Evolutionary conservation across 2,797 vertebrate species (phyloP).

Genomic region (Silurus lanzhouensis): DNA sequence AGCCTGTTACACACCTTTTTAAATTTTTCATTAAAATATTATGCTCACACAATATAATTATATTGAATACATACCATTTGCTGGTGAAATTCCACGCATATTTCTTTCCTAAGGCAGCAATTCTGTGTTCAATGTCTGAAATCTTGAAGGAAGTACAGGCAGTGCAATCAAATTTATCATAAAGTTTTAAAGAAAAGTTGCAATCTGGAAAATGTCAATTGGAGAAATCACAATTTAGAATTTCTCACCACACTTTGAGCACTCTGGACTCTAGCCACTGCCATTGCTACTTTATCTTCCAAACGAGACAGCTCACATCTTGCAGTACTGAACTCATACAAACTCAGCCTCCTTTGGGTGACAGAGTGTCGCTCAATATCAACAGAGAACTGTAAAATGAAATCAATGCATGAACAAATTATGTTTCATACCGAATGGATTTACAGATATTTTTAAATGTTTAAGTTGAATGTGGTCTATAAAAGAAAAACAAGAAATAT

Average conservation of each 20-base stretch:
- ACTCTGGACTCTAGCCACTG: conserved; percentile 78
- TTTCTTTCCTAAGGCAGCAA: conserved; percentile 85
- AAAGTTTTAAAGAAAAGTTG: not conserved
- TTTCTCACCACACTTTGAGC: conserved; percentile 76
- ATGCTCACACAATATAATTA: not conserved
- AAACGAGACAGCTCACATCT: conserved; percentile 80
- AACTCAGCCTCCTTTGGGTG: conserved; percentile 61
- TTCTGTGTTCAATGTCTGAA: conserved; percentile 84
- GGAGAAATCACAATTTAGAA: conserved; percentile 5
- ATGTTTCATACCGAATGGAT: not conserved
- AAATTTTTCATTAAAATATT: not conserved
- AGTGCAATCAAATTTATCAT: conserved; percentile 51
- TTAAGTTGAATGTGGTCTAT: not conserved
- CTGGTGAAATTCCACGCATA: conserved; percentile 65
- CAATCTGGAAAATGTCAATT: not conserved
- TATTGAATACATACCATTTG: conserved; percentile 55
- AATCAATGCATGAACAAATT: not conserved
- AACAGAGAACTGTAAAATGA: conserved; percentile 20
- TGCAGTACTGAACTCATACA: conserved; percentile 65
- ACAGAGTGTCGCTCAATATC: conserved; percentile 50
- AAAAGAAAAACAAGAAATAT: not conserved
- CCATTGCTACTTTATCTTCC: conserved; percentile 81
- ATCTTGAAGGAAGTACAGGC: conserved; percentile 68
- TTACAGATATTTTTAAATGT: not conserved
- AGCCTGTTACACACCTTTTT: not conserved